Conservation (phyloP, 1,140 invertebrate species). For the Scaptomyza montana region DNA sequence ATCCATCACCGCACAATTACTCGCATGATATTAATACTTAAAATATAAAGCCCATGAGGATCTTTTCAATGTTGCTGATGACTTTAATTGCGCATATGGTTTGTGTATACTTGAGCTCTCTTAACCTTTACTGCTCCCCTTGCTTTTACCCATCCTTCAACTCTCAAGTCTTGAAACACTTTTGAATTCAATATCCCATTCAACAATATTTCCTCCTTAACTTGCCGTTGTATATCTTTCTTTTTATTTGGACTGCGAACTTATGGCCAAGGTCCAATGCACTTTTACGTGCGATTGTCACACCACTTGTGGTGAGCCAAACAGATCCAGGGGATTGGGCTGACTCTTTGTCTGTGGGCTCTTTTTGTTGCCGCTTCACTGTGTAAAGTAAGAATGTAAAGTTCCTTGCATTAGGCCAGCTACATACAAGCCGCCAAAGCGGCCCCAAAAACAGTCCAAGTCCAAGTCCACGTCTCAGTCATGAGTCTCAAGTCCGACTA, state of each 20-base stretch:
- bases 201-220: background rate
- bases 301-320: constrained; percentile 65
- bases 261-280: constrained; percentile 67
- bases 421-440: constrained; percentile 69
- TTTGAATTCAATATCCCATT: constrained; percentile 29
- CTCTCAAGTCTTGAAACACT: constrained; percentile 21
- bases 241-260: constrained; percentile 14
- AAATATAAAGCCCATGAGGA: constrained; percentile 5
- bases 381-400: constrained; percentile 77
- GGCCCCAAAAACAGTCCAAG: constrained; percentile 62
- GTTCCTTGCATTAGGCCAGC: constrained; percentile 39
- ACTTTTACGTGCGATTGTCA: constrained; percentile 81
- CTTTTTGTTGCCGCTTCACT: constrained; percentile 54
- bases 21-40: constrained; percentile 15
- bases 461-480: background rate
- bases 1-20: constrained; percentile 18
- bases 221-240: constrained; percentile 16
- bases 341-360: constrained; percentile 59
- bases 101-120: constrained; percentile 17
- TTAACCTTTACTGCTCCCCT: background rate
- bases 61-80: constrained; percentile 7
- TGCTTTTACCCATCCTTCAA: background rate
- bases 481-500: constrained; percentile 4
- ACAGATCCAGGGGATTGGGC: constrained; percentile 21
- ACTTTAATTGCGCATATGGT: constrained; percentile 69